Base-by-base conservation (phyloP, 2,797 vertebrate species). In the Eospalax fontanierii region DNA sequence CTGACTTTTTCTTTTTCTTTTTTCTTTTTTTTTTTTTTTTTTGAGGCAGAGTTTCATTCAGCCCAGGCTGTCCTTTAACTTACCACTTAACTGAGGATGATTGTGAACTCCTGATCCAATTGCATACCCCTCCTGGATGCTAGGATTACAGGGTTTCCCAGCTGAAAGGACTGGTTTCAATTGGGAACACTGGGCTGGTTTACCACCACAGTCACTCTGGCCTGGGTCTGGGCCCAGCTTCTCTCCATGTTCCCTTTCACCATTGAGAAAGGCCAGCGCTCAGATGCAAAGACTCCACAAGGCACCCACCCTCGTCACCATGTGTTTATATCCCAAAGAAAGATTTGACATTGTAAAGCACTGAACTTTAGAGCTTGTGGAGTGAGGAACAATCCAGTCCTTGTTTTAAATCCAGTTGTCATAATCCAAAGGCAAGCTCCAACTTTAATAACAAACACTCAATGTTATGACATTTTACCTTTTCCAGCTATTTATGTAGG, bases 401-500 rank as follows among this genome's bases (percentile, higher is more conserved):
- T 98, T 99, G 98, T 98, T 98, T 98, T 98, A 98, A 98, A 98
- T 98, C 97, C 96, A 98, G 97, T 98, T 98, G 98, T 98, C 97
- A 97, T 96, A 98, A 98, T 98, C 98, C 98, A 98, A 98, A 98
- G 98, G 98, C 98, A 98, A 98, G 97, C 97, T 97, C 97, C 83
- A 16, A 97, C 97, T 98, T 97, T 98, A 98, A 98, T 98, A 99
- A 98, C 98, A 98, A 98, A 98, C 98, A 98, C 97, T 95, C 98
- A 98, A 80, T 98, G 98, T 99, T 99, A 98, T 99, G 98, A 99
- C 98, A 98, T 98, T 99, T 97, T 98, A 99, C 98, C 98, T 98
- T 98, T 98, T 98, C 98, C 98, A 99, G 98, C 97, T 98, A 98
- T 99, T 98, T 98, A 98, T 98, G 98, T 96, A 97, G 98, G 98